These are phyloP conservation scores for Hirtodrosophila histrioides DNA, from an alignment of 2,888 invertebrate species.

Conservation along the genomic window DNA sequence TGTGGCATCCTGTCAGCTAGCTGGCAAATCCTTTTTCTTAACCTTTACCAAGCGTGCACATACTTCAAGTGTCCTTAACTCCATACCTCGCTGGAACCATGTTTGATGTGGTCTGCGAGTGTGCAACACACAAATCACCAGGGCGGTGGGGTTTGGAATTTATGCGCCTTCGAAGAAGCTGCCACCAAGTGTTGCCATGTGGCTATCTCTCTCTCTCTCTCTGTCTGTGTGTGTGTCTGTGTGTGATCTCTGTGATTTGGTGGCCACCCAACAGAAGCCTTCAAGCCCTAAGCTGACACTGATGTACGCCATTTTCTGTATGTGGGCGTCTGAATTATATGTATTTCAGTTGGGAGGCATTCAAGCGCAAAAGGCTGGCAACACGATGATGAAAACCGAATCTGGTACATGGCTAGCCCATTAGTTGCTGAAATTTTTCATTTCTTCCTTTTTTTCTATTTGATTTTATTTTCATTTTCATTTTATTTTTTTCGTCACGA, in stretches of 20 bases:
- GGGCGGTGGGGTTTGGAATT: conserved; percentile 69
- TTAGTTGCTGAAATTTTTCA: conserved; percentile 42
- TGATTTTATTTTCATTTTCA: conserved; percentile 3
- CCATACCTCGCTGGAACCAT: conserved; percentile 8
- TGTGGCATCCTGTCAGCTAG: conserved; percentile 7
- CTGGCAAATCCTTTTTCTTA: conserved; percentile 76
- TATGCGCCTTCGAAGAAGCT: conserved; percentile 65
- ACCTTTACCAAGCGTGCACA: conserved; percentile 62
- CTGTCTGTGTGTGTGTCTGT: no score
- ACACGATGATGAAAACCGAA: conserved; percentile 1
- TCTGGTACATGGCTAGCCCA: conserved; percentile 49
- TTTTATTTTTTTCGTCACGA: conserved; percentile 25
- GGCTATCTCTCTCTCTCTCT: background rate
- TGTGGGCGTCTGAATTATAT: conserved; percentile 23
- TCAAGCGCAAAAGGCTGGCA: conserved; percentile 49
- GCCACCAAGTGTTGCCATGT: conserved; percentile 12
- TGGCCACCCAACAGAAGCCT: conserved; percentile 37
- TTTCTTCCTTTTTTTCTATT: conserved; percentile 1
- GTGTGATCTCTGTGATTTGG: conserved; percentile 69
- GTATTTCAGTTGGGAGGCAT: conserved; percentile 29
- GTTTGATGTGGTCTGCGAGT: conserved; percentile 71
- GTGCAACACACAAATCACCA: conserved; percentile 72
- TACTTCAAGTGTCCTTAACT: conserved; percentile 74
- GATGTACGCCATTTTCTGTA: conserved; percentile 68
- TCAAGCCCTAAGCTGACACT: conserved; percentile 73